phyloP scores from a whole-genome alignment of 2,113 vertebrate genomes.

The Melanocharis versteri region DNA sequence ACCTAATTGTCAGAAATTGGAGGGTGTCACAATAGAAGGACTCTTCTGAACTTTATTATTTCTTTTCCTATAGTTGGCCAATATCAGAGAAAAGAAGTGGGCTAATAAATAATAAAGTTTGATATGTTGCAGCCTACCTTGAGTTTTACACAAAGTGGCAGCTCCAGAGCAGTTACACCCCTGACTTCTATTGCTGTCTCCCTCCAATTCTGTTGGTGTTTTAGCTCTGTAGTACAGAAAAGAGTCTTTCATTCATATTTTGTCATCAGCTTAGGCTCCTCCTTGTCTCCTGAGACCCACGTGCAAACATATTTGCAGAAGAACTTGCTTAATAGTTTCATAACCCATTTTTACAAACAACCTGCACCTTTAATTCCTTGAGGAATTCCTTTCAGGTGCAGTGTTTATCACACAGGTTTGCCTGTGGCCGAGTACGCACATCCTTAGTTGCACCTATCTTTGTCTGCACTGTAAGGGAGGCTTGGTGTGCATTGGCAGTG shows the following conservation, averaged over 20 bases:
- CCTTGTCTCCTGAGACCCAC: not conserved
- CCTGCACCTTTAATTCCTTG: not conserved
- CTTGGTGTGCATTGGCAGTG: not conserved
- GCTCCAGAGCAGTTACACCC: not conserved
- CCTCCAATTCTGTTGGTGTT: not conserved
- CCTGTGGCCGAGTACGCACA: not conserved
- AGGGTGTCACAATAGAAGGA: not conserved
- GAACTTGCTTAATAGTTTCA: not conserved
- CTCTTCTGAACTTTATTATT: not conserved
- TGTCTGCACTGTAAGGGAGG: not conserved
- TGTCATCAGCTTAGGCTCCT: not conserved
- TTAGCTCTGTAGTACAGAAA: not conserved
- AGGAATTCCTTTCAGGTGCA: not conserved
- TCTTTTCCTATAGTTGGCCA: not conserved
- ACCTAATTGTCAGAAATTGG: not conserved
- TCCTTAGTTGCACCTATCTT: not conserved
- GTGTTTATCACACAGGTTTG: not conserved
- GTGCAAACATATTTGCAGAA: not conserved
- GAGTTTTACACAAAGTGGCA: not conserved
- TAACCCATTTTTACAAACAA: not conserved
- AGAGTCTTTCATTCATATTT: not conserved
- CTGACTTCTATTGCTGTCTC: not conserved
- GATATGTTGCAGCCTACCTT: not conserved
- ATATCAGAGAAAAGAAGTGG: not conserved
- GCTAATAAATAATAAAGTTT: not conserved